Base-by-base conservation (phyloP, 2,888 invertebrate genomes). In the Epinotia ramella region DNA sequence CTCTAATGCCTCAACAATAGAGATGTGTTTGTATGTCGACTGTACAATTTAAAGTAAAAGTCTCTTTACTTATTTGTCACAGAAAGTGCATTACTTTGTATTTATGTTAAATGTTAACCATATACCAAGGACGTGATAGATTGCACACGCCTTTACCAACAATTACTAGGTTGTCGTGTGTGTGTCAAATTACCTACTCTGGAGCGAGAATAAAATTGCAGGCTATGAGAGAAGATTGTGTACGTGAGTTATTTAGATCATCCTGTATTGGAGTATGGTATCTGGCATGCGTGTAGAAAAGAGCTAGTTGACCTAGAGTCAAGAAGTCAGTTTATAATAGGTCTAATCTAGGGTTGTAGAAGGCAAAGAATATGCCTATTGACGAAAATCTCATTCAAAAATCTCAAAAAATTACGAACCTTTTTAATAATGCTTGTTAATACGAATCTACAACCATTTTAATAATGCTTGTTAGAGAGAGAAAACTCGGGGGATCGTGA, bases 31-130 rank as follows among this genome's bases (percentile, higher is more conserved):
- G n/a, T n/a, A n/a, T n/a, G n/a, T n/a, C n/a, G n/a, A n/a, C n/a
- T n/a, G n/a, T n/a, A n/a, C 62, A 40, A 33, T 3, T 67, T 68
- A 40, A 57, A 66, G 53, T 66, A 33, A 57, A 57, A 68, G 44
- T 46, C 24, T 5, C 59, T n/a, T 7, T 0, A 33, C 6, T 33
- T 7, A 33, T 33, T 33, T 40, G 1, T 12, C 6, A 28, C 46
- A 59, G 59, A 24, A 59, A 60, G 69, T 69, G 28, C n/a, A 16
- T 28, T 28, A 46, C 16, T 40, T 67, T 33, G n/a, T 28, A 56
- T 2, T n/a, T 64, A 64, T n/a, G 69, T 69, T 6, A 69, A 16
- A 68, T 33, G 13, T 62, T 62, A 68, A 73, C 44, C 28, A 63
- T 44, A 68, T 24, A 53, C 4, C 53, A n/a, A n/a, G 13, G n/a